Evolutionary conservation across 2,113 vertebrate species (phyloP).

Genomic region (Perccottus glenii): DNA sequence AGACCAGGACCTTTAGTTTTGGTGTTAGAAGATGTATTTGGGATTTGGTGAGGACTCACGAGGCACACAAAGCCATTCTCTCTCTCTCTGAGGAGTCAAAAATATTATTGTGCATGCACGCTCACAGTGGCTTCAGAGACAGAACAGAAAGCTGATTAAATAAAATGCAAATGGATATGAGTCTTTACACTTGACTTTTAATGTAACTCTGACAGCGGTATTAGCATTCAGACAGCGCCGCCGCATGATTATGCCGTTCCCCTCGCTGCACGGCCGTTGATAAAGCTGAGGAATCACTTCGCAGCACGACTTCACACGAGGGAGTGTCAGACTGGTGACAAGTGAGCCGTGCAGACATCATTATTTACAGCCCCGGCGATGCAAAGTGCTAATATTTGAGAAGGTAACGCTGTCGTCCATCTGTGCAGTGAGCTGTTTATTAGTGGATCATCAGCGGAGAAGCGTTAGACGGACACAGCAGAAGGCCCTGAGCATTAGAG

Average conservation of each 20-base stretch:
- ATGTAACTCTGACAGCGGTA: constrained; percentile 56
- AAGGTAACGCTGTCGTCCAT: not conserved
- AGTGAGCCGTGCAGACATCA: constrained; percentile 2
- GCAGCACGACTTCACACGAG: constrained; percentile 29
- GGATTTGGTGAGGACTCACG: too few relatives aligned
- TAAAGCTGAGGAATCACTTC: constrained; percentile 37
- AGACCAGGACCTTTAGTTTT: too few relatives aligned
- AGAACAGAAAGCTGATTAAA: constrained; percentile 61
- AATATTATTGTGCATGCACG: too few relatives aligned
- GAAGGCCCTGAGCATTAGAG: too few relatives aligned
- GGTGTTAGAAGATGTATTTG: too few relatives aligned
- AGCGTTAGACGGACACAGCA: too few relatives aligned
- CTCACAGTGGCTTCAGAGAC: not conserved
- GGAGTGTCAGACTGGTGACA: constrained; percentile 6
- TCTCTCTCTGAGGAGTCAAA: too few relatives aligned
- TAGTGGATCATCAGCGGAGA: too few relatives aligned
- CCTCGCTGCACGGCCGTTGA: constrained; percentile 34
- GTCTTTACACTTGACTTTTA: constrained; percentile 78
- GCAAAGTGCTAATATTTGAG: not conserved
- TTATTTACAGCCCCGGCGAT: constrained; percentile 9
- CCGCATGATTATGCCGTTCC: constrained; percentile 19
- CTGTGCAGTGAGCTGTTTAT: too few relatives aligned
- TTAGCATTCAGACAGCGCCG: constrained; percentile 48
- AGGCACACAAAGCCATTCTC: too few relatives aligned
- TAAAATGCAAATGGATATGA: constrained; percentile 60